Percentiles rank a stretch among this genome's conserved stretches.
These are phyloP conservation scores for Ambastaia sidthimunki DNA, from an alignment of 2,797 vertebrate genomes.

Conservation along the genomic window DNA sequence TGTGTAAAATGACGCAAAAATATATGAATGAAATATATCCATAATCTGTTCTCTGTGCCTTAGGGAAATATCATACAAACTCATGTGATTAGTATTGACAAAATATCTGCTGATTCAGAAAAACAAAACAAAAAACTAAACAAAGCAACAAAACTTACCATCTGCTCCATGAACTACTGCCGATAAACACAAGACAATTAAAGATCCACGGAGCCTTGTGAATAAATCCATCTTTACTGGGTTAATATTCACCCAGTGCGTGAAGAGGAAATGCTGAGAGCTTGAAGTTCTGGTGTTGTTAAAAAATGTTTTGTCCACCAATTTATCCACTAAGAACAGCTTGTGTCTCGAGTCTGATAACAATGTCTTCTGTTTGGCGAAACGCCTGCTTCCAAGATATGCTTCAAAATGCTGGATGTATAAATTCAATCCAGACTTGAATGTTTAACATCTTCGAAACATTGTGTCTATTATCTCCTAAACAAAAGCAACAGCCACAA, in stretches of 20 bases:
- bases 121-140: neutral
- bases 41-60: neutral
- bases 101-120: neutral
- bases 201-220: constrained; percentile 76
- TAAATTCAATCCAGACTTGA: constrained; percentile 23
- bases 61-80: neutral
- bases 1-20: neutral
- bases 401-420: constrained; percentile 29
- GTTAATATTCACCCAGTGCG: constrained; percentile 55
- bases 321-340: constrained; percentile 52
- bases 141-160: constrained; percentile 74
- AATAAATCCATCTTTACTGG: constrained; percentile 79
- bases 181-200: constrained; percentile 74
- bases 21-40: neutral
- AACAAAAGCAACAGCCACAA: neutral
- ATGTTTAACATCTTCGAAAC: constrained; percentile 31
- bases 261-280: constrained; percentile 20
- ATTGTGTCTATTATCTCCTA: neutral
- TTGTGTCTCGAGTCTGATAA: constrained; percentile 31
- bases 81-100: neutral
- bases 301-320: constrained; percentile 42
- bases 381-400: constrained; percentile 21
- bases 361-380: constrained; percentile 4
- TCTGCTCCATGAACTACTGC: constrained; percentile 73
- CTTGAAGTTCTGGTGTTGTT: constrained; percentile 42